Evolutionary conservation across 2,888 invertebrate genomes (phyloP), one percentile per base, ranked within the genome.

Genomic region (Troglohyphantes excavatus): DNA sequence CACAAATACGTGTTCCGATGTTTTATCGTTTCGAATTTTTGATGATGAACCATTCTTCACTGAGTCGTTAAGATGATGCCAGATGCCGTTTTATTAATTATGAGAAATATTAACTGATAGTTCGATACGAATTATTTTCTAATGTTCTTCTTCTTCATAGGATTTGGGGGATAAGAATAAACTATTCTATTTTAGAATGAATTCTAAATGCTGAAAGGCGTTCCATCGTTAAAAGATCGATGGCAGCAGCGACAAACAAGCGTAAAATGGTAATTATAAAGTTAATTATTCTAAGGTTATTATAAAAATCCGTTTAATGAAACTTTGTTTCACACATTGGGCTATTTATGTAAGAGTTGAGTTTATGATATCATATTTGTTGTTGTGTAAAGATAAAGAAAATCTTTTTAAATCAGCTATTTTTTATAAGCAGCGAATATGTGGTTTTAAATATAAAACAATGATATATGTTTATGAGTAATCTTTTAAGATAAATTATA

Each of bases 21-120:
- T 63, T 68, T 85, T 76, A 78, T 85, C 78, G 70, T 53, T 23
- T 21, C 29, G 33, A 43, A 39, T 46, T 43, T 21, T 27, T 86
- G 29, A 76, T 63, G 29, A 65, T 26, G 21, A 46, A 53, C 65
- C 17, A 63, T 61, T 75, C 75, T 75, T 75, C 59, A 33, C 19
- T 78, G 33, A 43, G 63, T 84, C 75, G 73, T 84, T 84, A 29
- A 72, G 33, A 26, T 23, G 59, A 39, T 46, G 23, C 33, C n/a
- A 27, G 33, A 59, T 61, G 19, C 11, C 59, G 11, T 59, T 70
- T 82, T 53, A 82, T 82, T 82, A 82, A 82, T 82, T 82, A 82
- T 70, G 82, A 82, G 70, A 70, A 82, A 82, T 53, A 78, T 78
- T 23, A 39, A 43, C 39, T 29, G 59, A 59, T 75, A 61, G 59